These are phyloP conservation scores for Drosophila infuscata DNA, from an alignment of 2,888 invertebrate genomes.

Conservation along the genomic window DNA sequence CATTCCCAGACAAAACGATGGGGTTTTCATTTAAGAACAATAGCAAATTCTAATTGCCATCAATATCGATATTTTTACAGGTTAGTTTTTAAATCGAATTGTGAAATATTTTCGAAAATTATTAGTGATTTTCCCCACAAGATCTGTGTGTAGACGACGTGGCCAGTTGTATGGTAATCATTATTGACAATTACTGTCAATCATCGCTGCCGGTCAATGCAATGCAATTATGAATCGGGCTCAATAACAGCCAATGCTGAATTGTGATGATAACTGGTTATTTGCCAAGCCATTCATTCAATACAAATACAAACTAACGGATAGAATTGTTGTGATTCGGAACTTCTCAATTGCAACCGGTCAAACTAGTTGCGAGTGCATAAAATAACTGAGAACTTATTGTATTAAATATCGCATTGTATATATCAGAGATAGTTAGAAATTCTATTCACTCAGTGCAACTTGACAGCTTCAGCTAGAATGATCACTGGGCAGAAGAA, in stretches of 20 bases:
- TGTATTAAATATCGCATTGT: slow-evolving; percentile 27
- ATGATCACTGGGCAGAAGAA: slow-evolving; percentile 47
- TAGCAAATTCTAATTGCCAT: background rate
- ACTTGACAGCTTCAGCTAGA: slow-evolving; percentile 43
- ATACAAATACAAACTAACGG: slow-evolving; percentile 42
- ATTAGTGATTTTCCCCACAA: slow-evolving; percentile 22
- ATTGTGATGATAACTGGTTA: slow-evolving; percentile 49
- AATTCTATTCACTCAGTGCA: slow-evolving; percentile 54
- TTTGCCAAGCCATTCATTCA: slow-evolving; percentile 41
- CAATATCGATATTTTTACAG: background rate
- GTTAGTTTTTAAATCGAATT: background rate
- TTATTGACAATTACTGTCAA: slow-evolving; percentile 64
- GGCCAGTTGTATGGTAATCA: slow-evolving; percentile 19
- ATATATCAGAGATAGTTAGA: slow-evolving; percentile 36
- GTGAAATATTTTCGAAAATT: slow-evolving; percentile 30
- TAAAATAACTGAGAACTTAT: slow-evolving; percentile 22
- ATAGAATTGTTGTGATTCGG: slow-evolving; percentile 15
- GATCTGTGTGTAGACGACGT: background rate
- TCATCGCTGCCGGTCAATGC: slow-evolving; percentile 41
- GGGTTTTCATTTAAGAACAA: slow-evolving; percentile 2
- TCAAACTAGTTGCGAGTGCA: slow-evolving; percentile 51
- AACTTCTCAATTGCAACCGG: slow-evolving; percentile 58
- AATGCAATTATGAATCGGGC: slow-evolving; percentile 61
- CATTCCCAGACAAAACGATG: background rate
- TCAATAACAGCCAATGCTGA: slow-evolving; percentile 24